Conservation (phyloP, 2,888 invertebrate genomes). For the Pammene fasciana region DNA sequence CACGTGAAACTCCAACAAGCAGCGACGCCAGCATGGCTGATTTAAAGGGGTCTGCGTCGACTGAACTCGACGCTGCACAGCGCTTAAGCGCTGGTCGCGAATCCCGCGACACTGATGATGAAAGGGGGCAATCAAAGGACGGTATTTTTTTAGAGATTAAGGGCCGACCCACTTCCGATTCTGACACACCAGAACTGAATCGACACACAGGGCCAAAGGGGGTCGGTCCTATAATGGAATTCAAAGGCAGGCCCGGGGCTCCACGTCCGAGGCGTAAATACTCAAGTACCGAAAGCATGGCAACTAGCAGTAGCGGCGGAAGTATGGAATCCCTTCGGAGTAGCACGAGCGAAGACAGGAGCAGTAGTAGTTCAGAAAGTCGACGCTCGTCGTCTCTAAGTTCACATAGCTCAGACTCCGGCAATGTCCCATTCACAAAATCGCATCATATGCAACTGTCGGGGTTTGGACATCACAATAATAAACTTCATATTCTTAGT, state of each 20-base stretch:
- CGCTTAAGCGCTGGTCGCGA: conserved; percentile 79
- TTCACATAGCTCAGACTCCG: conserved; percentile 93
- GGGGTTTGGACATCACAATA: conserved; percentile 88
- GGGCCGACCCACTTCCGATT: conserved; percentile 86
- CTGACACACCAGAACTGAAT: conserved; percentile 81
- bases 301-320: conserved; percentile 93
- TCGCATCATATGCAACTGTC: conserved; percentile 85
- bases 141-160: conserved; percentile 89
- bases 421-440: conserved; percentile 84
- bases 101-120: conserved; percentile 86
- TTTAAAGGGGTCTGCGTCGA: conserved; percentile 79
- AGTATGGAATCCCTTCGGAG: conserved; percentile 94
- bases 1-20: conserved; percentile 84
- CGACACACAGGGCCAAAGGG: conserved; percentile 82
- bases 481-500: conserved; percentile 92
- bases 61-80: conserved; percentile 79
- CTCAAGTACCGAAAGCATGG: conserved; percentile 94
- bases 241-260: conserved; percentile 84
- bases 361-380: conserved; percentile 93
- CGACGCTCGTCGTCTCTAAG: conserved; percentile 92
- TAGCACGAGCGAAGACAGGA: conserved; percentile 93
- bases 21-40: conserved; percentile 86
- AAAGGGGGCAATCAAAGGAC: conserved; percentile 87
- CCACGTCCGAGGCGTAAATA: conserved; percentile 84
- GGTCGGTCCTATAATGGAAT: conserved; percentile 84